A percentile compares a stretch with the other conserved stretches of the same genome.
Conservation (phyloP, 2,888 invertebrate species). For the Bembecia ichneumoniformis region DNA sequence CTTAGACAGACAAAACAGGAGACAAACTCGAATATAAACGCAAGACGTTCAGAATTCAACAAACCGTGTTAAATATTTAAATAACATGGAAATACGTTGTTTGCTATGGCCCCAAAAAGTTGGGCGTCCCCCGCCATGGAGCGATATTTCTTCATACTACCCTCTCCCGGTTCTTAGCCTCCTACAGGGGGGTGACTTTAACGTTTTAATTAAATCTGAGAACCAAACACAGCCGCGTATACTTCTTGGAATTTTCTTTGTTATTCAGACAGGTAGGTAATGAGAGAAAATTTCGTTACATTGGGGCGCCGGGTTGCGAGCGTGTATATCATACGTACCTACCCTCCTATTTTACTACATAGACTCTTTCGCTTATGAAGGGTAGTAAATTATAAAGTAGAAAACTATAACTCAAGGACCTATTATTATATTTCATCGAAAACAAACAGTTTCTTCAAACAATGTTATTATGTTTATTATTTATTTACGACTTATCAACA, state of each 20-base stretch:
- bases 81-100: slow-evolving; percentile 67
- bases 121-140: slow-evolving; percentile 22
- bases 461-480: no score
- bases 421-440: no score
- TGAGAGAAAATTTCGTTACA: background rate
- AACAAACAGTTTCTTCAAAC: no score
- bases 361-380: no score
- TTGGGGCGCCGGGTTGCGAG: background rate
- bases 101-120: slow-evolving; percentile 59
- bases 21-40: background rate
- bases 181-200: slow-evolving; percentile 22
- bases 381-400: no score
- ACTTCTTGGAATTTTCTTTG: slow-evolving; percentile 62
- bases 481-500: no score
- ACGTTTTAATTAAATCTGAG: slow-evolving; percentile 66
- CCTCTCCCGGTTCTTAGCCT: slow-evolving; percentile 12
- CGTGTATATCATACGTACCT: background rate
- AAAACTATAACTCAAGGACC: no score
- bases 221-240: slow-evolving; percentile 36
- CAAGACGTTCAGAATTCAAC: background rate
- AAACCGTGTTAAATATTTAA: slow-evolving; percentile 38
- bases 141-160: slow-evolving; percentile 48
- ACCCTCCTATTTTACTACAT: no score
- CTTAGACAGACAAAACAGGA: no score
- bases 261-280: slow-evolving; percentile 6